Percentiles rank a stretch among this genome's conserved stretches.
Evolutionary conservation across 1,140 invertebrate species (phyloP).

Genomic region (Drosophila elegans): DNA sequence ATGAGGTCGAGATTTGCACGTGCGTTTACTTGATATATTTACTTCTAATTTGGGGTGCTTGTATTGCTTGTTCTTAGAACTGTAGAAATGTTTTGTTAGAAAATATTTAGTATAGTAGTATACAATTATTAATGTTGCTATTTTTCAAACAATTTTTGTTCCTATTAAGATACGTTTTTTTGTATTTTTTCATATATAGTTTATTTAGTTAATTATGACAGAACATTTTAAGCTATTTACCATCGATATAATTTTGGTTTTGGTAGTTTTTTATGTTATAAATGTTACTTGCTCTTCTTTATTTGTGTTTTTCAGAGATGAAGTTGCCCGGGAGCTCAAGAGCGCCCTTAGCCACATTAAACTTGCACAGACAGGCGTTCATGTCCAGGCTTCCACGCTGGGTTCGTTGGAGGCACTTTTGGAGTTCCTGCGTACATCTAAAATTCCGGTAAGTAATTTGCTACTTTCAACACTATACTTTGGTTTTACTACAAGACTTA

Average conservation of each 20-base stretch:
- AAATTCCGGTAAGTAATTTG: slow-evolving; percentile 93
- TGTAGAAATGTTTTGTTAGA: background rate
- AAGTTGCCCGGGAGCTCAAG: slow-evolving; percentile 92
- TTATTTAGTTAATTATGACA: background rate
- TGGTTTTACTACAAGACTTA: too few relatives aligned
- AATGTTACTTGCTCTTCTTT: background rate
- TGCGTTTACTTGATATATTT: slow-evolving; percentile 54
- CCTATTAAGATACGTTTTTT: too few relatives aligned
- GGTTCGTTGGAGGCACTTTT: slow-evolving; percentile 98
- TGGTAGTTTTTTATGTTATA: too few relatives aligned
- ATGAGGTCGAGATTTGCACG: slow-evolving; percentile 95
- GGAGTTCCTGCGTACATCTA: slow-evolving; percentile 96
- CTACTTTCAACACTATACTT: too few relatives aligned
- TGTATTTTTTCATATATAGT: background rate
- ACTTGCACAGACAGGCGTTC: slow-evolving; percentile 96
- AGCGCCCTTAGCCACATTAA: slow-evolving; percentile 96
- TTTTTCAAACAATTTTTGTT: too few relatives aligned
- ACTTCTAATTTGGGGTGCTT: too few relatives aligned
- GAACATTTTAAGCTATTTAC: too few relatives aligned
- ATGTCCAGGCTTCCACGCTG: slow-evolving; percentile 99
- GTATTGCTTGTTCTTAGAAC: background rate
- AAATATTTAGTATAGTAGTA: too few relatives aligned
- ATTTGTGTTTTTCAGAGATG: slow-evolving; percentile 87
- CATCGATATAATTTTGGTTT: too few relatives aligned
- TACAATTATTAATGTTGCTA: too few relatives aligned